Evolutionary conservation across 1,140 invertebrate genomes (phyloP), one percentile per base, ranked within the genome.

Genomic region (Drosophila tani): DNA sequence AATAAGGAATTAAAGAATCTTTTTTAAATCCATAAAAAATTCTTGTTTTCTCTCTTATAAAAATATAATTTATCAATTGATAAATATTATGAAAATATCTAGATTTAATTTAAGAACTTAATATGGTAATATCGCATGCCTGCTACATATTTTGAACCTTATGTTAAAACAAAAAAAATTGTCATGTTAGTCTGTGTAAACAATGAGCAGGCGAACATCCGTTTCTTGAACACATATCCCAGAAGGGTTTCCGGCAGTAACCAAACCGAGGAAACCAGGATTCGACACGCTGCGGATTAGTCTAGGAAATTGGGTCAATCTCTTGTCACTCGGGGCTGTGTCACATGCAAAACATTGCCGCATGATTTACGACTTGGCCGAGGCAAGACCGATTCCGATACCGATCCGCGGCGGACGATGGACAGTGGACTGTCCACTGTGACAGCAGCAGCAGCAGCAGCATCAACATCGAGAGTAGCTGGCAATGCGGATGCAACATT

Each of bases 281-380:
- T 69, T 75, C 56, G 63, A 27, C 46, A 45, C 29, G 60, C 74
- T 62, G 68, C 57, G 53, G 78, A 83, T 68, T 60, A 50, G 64
- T 64, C 32, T 50, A 43, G 21, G 38, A 75, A 85, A 78, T 66
- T 81, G 60, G 82, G 82, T 78, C 82, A 85, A 85, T 66, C 68
- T 75, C 56, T 62, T 53, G 56, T 75, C 69, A 75, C 56, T 73
- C 68, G 40, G 70, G 70, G 14, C 67, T 45, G 47, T 79, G 82
- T 85, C 68, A 85, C 78, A 85, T 85, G 82, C 78, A 85, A 85
- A 83, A 81, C 78, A 70, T 68, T 59, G 64, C 47, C 40, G 35
- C 9, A 81, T 85, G 82, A 85, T 85, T 85, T 85, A 85, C 74
- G 82, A 85, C 78, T 63, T 32, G 24, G 35, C 15, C 21, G 43